A percentile compares a stretch with the other conserved stretches of the same genome.
phyloP scores from a whole-genome alignment of 2,797 vertebrate genomes.

The Cichlasoma orientale region DNA sequence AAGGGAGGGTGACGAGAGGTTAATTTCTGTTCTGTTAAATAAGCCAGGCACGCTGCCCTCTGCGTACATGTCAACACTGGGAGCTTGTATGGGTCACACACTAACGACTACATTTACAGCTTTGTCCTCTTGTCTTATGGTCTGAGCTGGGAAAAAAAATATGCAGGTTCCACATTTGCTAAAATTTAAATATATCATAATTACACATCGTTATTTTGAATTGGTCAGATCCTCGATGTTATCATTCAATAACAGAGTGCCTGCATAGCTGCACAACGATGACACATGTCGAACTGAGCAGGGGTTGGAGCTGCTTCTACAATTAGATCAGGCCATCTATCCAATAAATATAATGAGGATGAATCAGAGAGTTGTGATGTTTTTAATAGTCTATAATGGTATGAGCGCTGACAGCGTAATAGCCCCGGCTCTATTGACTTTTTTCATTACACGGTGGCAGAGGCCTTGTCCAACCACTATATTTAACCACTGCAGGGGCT shows the following conservation, averaged over 20 bases:
- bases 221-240: background rate
- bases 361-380: slow-evolving; percentile 74
- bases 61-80: slow-evolving; percentile 74
- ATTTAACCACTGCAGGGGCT: slow-evolving; percentile 68
- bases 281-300: slow-evolving; percentile 50
- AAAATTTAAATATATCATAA: background rate
- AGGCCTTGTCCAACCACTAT: slow-evolving; percentile 72
- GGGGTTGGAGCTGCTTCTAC: slow-evolving; percentile 34
- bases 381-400: slow-evolving; percentile 82
- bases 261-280: slow-evolving; percentile 21
- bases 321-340: slow-evolving; percentile 69
- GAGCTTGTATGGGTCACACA: slow-evolving; percentile 43
- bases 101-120: slow-evolving; percentile 40
- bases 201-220: background rate
- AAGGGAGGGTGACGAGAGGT: slow-evolving; percentile 41
- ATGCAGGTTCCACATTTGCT: background rate
- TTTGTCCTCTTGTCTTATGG: slow-evolving; percentile 4
- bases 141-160: background rate
- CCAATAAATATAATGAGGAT: slow-evolving; percentile 85
- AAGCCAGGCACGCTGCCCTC: slow-evolving; percentile 54
- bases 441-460: slow-evolving; percentile 74
- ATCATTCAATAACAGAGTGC: slow-evolving; percentile 1
- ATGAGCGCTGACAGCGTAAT: slow-evolving; percentile 83
- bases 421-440: slow-evolving; percentile 65
- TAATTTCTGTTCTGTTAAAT: slow-evolving; percentile 55